Percentiles rank a stretch among this genome's conserved stretches.
phyloP scores from a whole-genome alignment of 2,113 vertebrate genomes.

The Menura novaehollandiae region DNA sequence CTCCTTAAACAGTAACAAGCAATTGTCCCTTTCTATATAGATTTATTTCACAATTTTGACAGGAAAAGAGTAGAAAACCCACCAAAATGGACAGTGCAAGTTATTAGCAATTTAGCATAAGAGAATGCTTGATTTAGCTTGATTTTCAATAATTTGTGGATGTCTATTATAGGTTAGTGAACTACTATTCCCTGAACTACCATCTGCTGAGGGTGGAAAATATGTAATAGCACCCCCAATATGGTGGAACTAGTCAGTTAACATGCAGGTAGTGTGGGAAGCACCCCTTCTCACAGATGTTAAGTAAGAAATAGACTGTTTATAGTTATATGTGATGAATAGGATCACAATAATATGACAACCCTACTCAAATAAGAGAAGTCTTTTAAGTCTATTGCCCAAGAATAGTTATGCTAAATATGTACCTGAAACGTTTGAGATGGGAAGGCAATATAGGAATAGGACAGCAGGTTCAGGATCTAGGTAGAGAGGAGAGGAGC shows the following conservation, averaged over 20 bases:
- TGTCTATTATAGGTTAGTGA: conserved; percentile 2
- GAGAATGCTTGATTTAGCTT: neutral
- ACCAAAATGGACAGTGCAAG: neutral
- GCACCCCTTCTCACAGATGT: conserved; percentile 42
- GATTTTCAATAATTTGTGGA: conserved; percentile 1
- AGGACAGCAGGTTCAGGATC: neutral
- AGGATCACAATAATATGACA: neutral
- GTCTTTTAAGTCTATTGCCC: neutral
- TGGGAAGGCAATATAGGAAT: neutral
- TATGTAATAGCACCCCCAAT: neutral
- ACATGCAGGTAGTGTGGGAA: conserved; percentile 35
- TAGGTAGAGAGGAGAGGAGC: neutral
- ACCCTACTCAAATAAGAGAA: conserved; percentile 8
- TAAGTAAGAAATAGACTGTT: conserved; percentile 36
- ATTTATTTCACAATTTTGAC: neutral
- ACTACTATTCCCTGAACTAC: neutral
- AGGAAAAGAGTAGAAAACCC: neutral
- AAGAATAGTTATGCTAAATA: neutral
- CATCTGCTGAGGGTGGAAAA: conserved; percentile 39
- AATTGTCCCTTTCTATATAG: neutral
- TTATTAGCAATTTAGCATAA: neutral
- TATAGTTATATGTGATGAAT: neutral
- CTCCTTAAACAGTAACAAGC: neutral
- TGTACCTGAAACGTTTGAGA: neutral
- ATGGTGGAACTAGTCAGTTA: neutral